Evolutionary conservation across 2,113 vertebrate genomes (phyloP).

Genomic region (Chloropsis hardwickii): DNA sequence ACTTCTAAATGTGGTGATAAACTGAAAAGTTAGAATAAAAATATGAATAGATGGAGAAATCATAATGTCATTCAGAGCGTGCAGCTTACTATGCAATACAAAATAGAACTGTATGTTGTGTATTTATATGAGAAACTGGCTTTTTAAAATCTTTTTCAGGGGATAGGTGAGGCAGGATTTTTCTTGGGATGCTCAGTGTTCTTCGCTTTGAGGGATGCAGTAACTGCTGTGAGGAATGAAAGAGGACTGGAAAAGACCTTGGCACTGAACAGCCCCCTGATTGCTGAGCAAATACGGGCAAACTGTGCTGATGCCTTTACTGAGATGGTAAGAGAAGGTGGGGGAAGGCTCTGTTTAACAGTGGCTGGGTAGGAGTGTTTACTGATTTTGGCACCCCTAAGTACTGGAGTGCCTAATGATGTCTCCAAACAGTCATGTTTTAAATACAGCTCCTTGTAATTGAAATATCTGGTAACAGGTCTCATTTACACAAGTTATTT

Average conservation of each 20-base stretch:
- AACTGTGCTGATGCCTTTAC: constrained; percentile 76
- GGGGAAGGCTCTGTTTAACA: background rate
- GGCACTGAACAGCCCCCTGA: constrained; percentile 77
- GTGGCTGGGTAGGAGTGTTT: background rate
- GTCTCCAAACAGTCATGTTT: background rate
- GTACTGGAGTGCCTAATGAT: background rate
- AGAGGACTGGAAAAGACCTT: constrained; percentile 71
- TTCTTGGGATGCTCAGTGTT: constrained; percentile 83
- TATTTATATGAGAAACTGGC: background rate
- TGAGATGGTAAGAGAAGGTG: constrained; percentile 68
- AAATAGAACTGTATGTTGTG: background rate
- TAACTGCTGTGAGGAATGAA: constrained; percentile 66
- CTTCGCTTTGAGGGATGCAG: constrained; percentile 80
- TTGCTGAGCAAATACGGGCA: constrained; percentile 72
- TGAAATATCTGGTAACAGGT: background rate
- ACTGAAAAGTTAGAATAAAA: background rate
- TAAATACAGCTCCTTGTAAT: background rate
- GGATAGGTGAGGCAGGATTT: constrained; percentile 77
- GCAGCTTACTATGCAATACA: background rate
- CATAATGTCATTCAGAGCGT: background rate
- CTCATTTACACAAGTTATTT: background rate
- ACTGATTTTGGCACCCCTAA: background rate
- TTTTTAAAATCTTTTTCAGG: constrained; percentile 65
- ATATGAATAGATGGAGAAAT: background rate
- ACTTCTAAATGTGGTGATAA: background rate